These are phyloP conservation scores for Drosophila pandora DNA, from an alignment of 1,140 invertebrate species.

Conservation along the genomic window DNA sequence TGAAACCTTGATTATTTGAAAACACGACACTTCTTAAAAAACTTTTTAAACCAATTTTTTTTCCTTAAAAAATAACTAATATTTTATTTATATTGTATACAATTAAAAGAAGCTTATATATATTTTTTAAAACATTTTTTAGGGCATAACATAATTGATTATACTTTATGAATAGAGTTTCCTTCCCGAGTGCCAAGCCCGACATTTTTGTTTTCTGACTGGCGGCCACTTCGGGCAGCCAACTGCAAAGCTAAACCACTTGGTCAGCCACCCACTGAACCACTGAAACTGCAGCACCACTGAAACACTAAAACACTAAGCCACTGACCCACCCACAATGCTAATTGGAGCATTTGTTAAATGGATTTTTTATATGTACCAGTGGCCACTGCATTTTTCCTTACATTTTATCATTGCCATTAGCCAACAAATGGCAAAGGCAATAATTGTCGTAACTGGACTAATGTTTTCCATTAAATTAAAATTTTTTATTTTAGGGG, in stretches of 20 bases:
- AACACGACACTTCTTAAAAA: too few species aligned
- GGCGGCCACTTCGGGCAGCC: not conserved
- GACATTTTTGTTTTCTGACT: conserved; percentile 9
- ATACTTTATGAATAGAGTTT: not conserved
- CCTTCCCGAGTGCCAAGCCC: conserved; percentile 3
- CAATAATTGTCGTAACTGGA: not conserved
- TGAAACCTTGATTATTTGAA: too few species aligned
- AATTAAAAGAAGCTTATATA: not conserved
- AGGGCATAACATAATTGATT: not conserved
- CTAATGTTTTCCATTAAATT: not conserved
- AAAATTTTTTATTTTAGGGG: not conserved
- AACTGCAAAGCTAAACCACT: not conserved
- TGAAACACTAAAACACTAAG: not conserved
- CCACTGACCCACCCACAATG: conserved; percentile 24
- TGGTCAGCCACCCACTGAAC: not conserved
- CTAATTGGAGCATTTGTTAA: conserved; percentile 68
- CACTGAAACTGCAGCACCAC: not conserved
- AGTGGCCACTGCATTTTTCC: conserved; percentile 15
- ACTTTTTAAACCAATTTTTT: too few species aligned
- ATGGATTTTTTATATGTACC: conserved; percentile 25
- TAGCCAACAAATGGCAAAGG: conserved; percentile 14
- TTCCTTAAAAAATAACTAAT: too few species aligned
- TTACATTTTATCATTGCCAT: conserved; percentile 19
- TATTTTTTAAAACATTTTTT: not conserved
- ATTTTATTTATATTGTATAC: not conserved